Evolutionary conservation across 2,888 invertebrate genomes (phyloP), one percentile per base, ranked within the genome.

Genomic region (Epinotia ramella): DNA sequence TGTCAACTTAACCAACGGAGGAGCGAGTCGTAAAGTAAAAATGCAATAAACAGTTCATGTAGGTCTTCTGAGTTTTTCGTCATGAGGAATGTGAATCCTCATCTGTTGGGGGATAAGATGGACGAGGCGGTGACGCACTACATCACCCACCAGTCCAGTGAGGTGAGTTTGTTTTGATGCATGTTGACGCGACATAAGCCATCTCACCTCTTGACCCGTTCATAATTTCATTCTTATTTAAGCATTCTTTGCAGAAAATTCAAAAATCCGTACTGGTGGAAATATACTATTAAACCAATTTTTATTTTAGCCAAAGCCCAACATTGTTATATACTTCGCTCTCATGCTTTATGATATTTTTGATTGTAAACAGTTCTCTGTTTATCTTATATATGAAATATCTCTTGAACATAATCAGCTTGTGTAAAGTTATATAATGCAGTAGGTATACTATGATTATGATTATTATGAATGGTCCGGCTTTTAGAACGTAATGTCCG

Each of bases 81-180:
- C 68, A 91, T 91, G 91, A 90, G 91, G 78, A 90, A 84, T 81
- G 89, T 91, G 13, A 86, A 88, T 79, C 78, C 86, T 18, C 89
- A 89, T 84, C 82, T 89, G 63, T 80, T 91, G 68, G 89, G 86
- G 67, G 89, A 89, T 74, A 91, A 89, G 82, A 94, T 94, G 89
- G 94, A 94, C 73, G 94, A 94, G 79, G 91, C 89, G 5, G 93
- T 94, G 40, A 91, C 90, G 16, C 93, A 94, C 81, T 94, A 93
- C 78, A 93, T 94, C 72, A 91, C 93, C 2, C 93, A 94, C 71
- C 90, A 89, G 76, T 74, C 89, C 13, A 84, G 86, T 59, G 93
- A 91, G 88, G 94, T 92, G 86, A 81, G 77, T 80, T 79, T 74
- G 70, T 78, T 72, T 73, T 77, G 62, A 56, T 60, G 20, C 62